Evolutionary conservation across 1,140 invertebrate species (phyloP).

Genomic region (Belonocnema kinseyi): DNA sequence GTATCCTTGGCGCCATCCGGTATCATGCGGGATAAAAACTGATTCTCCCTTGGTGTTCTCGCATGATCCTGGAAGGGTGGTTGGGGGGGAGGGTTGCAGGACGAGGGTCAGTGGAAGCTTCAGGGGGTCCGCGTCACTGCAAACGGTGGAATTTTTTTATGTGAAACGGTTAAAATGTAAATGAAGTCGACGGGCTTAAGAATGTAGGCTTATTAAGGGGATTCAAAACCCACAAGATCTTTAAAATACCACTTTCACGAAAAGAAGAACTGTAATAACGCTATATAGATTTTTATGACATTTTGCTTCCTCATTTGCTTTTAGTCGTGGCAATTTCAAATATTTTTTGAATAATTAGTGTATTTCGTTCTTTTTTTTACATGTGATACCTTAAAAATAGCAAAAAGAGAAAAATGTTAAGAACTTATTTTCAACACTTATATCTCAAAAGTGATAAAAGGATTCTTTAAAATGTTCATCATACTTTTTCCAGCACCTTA

Average conservation of each 20-base stretch:
- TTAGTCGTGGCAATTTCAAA: too few relatives aligned
- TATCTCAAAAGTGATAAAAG: too few relatives aligned
- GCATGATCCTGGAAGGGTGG: conserved; percentile 33
- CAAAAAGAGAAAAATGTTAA: too few relatives aligned
- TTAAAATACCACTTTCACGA: background rate
- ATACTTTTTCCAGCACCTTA: too few relatives aligned
- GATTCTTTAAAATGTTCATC: too few relatives aligned
- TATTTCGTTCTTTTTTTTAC: too few relatives aligned
- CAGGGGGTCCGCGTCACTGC: conserved; percentile 41
- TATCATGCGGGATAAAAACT: conserved; percentile 56
- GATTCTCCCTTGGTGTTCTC: conserved; percentile 34
- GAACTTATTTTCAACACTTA: too few relatives aligned
- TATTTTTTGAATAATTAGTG: too few relatives aligned
- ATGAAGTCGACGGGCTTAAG: conserved; percentile 64
- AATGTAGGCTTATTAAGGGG: conserved; percentile 64
- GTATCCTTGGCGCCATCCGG: conserved; percentile 37
- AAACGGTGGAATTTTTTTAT: conserved; percentile 51
- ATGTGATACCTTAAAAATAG: too few relatives aligned
- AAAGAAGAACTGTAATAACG: too few relatives aligned
- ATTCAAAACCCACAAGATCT: conserved; percentile 38
- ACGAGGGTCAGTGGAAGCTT: conserved; percentile 35
- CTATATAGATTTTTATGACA: too few relatives aligned
- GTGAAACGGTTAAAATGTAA: conserved; percentile 62
- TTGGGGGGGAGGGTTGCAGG: background rate
- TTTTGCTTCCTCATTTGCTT: too few relatives aligned